Evolutionary conservation across 2,113 vertebrate species (phyloP), one percentile per base, ranked within the genome.

Genomic region (Oryctolagus cuniculus): DNA sequence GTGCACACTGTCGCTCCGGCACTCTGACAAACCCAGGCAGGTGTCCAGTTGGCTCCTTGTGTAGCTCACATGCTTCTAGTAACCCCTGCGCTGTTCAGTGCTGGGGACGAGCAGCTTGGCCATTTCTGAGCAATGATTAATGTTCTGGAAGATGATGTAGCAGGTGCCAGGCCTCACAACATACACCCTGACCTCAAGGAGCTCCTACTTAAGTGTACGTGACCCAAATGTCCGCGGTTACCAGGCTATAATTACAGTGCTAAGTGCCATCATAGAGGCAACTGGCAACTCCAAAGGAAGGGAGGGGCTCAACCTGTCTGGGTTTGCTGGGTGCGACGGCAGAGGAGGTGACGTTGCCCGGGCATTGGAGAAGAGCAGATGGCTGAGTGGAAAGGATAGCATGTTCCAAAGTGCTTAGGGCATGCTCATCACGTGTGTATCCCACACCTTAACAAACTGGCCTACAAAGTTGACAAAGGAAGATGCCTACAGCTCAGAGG

Each of bases 101-200:
- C 75, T 95, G 25, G 44, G 34, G 9, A 55, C 55, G 27, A 87
- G 31, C 27, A 72, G 75, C 73, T 93, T 84, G 83, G 86, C 75
- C 63, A 5, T 38, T 90, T 93, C 29, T 5, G 2, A 90, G 9
- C 61, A 84, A n/a, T 53, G 25, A 84, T 38, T 64, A 9, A 12
- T 38, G 9, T 90, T 92, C 61, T 90, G 44, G 44, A 94, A 90
- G 51, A 69, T 36, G 69, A 69, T 55, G 6, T 36, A n/a, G 51
- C 69, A 24, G 36, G 49, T 49, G n/a, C 36, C 73, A 87, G n/a
- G 22, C 38, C 19, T 67, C 66, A 89, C 24, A 63, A 24, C 10
- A 83, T 17, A 58, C 10, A 66, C 10, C 49, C 13, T 55, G 10
- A 49, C 78, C 38, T 94, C 36, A 49, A 73, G 63, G 44, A 90